phyloP scores from a whole-genome alignment of 2,113 vertebrate genomes.

The Shinisaurus crocodilurus region DNA sequence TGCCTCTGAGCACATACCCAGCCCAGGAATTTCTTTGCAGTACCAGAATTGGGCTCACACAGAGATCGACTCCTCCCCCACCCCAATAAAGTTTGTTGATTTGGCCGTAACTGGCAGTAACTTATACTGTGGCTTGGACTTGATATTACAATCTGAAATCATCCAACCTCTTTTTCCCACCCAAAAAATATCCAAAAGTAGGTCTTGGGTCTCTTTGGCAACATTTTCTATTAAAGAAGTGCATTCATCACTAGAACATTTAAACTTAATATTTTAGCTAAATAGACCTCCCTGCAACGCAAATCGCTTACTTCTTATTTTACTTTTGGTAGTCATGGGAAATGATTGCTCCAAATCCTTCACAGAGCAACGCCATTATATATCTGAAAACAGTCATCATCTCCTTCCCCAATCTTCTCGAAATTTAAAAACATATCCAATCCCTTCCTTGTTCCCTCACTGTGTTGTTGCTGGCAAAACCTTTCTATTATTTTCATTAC shows the following conservation, averaged over 20 bases:
- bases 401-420: slow-evolving; percentile 3
- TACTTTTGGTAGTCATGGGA: slow-evolving; percentile 3
- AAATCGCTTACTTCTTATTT: background rate
- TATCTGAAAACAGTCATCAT: slow-evolving; percentile 29
- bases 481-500: slow-evolving; percentile 3
- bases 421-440: background rate
- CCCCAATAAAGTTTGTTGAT: too few relatives aligned
- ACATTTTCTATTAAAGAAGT: background rate
- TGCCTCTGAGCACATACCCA: too few relatives aligned
- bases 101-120: too few relatives aligned
- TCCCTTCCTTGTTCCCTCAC: background rate
- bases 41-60: too few relatives aligned
- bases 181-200: background rate
- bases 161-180: too few relatives aligned
- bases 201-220: background rate
- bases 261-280: slow-evolving; percentile 20
- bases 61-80: too few relatives aligned
- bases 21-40: too few relatives aligned
- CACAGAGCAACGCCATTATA: slow-evolving; percentile 6
- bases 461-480: background rate
- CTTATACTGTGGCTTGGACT: too few relatives aligned
- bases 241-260: too few relatives aligned
- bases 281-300: background rate
- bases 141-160: too few relatives aligned
- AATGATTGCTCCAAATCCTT: slow-evolving; percentile 24